These are phyloP conservation scores for Lasioglossum figueresi DNA, from an alignment of 2,888 invertebrate species.

Conservation along the genomic window DNA sequence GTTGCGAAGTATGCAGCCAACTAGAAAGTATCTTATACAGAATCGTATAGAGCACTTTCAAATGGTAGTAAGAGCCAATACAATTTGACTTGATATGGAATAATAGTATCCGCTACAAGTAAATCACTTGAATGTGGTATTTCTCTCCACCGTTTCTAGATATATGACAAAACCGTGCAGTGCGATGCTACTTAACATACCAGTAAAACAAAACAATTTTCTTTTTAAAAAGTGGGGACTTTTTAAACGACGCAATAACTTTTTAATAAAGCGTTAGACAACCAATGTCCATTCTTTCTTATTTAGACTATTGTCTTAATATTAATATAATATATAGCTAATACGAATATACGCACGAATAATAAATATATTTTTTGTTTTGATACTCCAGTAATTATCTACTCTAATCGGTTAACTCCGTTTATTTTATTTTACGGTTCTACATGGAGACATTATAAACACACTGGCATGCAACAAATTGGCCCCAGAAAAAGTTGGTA, in stretches of 20 bases:
- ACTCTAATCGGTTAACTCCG: no score
- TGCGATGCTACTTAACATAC: neutral
- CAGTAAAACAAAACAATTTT: neutral
- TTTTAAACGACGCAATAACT: neutral
- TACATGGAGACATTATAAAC: no score
- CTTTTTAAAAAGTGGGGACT: neutral
- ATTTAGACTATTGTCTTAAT: no score
- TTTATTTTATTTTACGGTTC: no score
- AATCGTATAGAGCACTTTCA: neutral
- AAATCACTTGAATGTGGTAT: neutral
- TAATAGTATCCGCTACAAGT: neutral
- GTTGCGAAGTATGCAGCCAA: neutral
- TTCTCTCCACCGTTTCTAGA: neutral
- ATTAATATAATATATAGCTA: no score
- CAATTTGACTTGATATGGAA: neutral
- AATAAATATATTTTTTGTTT: no score
- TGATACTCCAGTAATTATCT: no score
- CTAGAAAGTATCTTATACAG: neutral
- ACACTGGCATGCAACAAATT: neutral
- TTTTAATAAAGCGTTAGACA: no score
- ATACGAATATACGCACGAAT: no score
- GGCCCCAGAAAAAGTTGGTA: neutral
- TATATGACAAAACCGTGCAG: neutral
- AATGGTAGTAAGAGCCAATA: neutral
- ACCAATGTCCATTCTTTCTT: no score